Base-by-base conservation (phyloP, 2,888 invertebrate species). In the Neocrepidodera transversa region DNA sequence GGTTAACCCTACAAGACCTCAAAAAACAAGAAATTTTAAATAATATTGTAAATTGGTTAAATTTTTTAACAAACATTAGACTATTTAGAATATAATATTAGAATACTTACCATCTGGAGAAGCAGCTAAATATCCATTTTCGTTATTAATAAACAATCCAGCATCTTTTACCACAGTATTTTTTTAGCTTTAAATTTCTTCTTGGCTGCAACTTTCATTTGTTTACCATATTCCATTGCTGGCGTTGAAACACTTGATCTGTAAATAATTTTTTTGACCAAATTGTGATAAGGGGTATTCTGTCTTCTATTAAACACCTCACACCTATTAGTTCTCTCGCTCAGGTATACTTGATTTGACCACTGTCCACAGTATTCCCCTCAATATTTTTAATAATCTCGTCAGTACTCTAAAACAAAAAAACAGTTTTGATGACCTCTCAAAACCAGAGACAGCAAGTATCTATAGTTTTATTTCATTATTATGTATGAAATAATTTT, bases 81-180 rank as follows among this genome's bases (percentile, higher is more conserved):
- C n/a, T 35, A 35, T 5, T n/a, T 11, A 4, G 35, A 6, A 5
- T 13, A 10, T n/a, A 35, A 10, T 35, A 35, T 35, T n/a, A n/a
- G n/a, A n/a, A n/a, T n/a, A n/a, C n/a, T 35, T 35, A 35, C 35
- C 35, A 35, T 35, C 35, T 35, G 14, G 35, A 35, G 35, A 35
- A 10, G 35, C 35, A 35, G 5, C 35, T 35, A 35, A 35, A 35
- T 35, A 35, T 35, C 35, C 35, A 13, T 3, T 35, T 35, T 10
- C 35, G 3, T 10, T 35, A 35, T 35, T 3, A 13, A 35, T 35
- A 35, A 35, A 35, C 35, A 35, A 35, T 35, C 35, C 35, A 35
- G 35, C 35, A 13, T 35, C 35, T n/a, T 13, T 35, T 4, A 35
- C 35, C 3, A 11, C 35, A 4, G 11, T 11, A 10, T 35, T 35